Conservation (phyloP, 2,797 vertebrate genomes). For the Catostomus latipinnis region DNA sequence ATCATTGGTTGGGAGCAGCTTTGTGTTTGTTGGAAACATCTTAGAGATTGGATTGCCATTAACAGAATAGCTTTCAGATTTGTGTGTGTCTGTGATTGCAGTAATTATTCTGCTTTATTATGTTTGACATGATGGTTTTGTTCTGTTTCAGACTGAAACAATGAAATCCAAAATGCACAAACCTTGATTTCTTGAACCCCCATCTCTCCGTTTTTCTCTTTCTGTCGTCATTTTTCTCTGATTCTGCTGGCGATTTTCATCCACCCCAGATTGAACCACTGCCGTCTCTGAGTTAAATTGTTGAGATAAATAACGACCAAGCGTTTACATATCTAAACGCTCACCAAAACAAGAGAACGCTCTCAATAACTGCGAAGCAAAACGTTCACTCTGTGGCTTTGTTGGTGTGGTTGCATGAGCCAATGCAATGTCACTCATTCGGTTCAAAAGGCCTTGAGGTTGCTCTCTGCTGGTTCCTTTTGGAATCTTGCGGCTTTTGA, state of each 20-base stretch:
- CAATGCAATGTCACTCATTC: slow-evolving; percentile 78
- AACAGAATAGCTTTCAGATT: slow-evolving; percentile 58
- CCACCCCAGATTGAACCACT: slow-evolving; percentile 55
- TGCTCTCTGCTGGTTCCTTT: slow-evolving; percentile 81
- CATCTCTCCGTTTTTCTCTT: slow-evolving; percentile 24
- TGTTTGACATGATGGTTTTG: slow-evolving; percentile 69
- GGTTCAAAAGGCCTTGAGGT: slow-evolving; percentile 80
- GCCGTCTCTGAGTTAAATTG: slow-evolving; percentile 64
- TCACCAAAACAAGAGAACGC: slow-evolving; percentile 75
- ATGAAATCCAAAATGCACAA: slow-evolving; percentile 62
- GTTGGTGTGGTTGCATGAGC: slow-evolving; percentile 77
- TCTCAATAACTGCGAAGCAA: slow-evolving; percentile 81
- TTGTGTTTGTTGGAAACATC: not conserved
- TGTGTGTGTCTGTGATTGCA: slow-evolving; percentile 25
- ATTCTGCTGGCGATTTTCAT: slow-evolving; percentile 68
- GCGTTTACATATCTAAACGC: slow-evolving; percentile 69
- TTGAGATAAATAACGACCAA: slow-evolving; percentile 69
- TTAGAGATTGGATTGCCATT: not conserved
- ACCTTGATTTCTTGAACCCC: slow-evolving; percentile 32
- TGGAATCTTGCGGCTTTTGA: slow-evolving; percentile 84
- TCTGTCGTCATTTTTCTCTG: slow-evolving; percentile 1
- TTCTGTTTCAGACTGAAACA: slow-evolving; percentile 64
- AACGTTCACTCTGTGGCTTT: slow-evolving; percentile 84
- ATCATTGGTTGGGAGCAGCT: not conserved
- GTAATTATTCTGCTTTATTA: slow-evolving; percentile 67